phyloP scores from a whole-genome alignment of 2,888 invertebrate species.

The Ligdia adustata region DNA sequence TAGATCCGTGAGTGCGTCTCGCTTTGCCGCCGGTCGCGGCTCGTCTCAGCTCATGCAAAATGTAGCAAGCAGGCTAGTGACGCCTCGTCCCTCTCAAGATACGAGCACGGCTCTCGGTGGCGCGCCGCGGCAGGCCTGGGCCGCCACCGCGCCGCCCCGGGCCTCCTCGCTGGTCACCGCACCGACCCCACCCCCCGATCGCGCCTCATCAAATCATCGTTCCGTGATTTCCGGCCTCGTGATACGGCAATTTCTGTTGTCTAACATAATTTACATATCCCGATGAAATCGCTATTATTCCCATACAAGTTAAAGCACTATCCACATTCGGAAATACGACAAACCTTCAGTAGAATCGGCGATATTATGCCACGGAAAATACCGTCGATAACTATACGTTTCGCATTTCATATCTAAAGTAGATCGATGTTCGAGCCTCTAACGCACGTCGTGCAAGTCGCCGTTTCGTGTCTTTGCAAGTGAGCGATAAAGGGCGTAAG shows the following conservation, averaged over 20 bases:
- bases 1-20: conserved; percentile 71
- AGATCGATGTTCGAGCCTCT: no score
- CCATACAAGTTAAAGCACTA: conserved; percentile 20
- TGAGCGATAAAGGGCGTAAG: conserved; percentile 15
- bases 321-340: conserved; percentile 10
- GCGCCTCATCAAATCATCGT: conserved; percentile 47
- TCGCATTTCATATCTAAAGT: not conserved
- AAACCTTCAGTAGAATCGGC: conserved; percentile 6
- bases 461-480: conserved; percentile 4
- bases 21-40: conserved; percentile 44
- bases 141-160: no score
- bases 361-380: conserved; percentile 10
- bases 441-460: not conserved
- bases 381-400: not conserved
- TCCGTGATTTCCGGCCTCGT: conserved; percentile 37
- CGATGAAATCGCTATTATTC: conserved; percentile 32
- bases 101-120: no score
- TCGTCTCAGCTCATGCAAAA: conserved; percentile 73
- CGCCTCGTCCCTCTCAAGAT: conserved; percentile 70
- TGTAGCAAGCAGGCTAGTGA: conserved; percentile 69
- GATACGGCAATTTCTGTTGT: conserved; percentile 37
- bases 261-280: conserved; percentile 36
- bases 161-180: conserved; percentile 56
- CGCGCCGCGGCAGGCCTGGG: no score
- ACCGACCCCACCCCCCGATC: conserved; percentile 21